Evolutionary conservation across 64 coral and sea anemone genomes (phyloP), one percentile per base, ranked within the genome.

Genomic region (Dendronephthya gigantea): DNA sequence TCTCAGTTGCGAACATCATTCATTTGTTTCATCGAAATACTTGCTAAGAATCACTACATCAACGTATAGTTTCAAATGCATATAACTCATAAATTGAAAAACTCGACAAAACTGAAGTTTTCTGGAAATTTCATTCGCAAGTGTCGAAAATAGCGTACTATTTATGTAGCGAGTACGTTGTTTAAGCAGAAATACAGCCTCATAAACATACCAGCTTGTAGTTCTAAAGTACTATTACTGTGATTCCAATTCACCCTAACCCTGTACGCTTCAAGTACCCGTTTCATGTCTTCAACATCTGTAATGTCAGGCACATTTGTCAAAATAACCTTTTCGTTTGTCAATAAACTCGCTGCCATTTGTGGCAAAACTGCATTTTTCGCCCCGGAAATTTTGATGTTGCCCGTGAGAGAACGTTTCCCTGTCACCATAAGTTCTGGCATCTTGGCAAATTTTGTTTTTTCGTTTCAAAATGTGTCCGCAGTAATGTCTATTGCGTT

Each of bases 331-430:
- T 45, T 68, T 19, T 83, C 13, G 14, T 83, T 56, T 11, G 85
- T 58, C 55, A 91, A 69, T 43, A 91, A 34, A 30, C 84, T 66
- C 38, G 90, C 90, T n/a, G 85, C 90, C 90, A 91, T 91, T 22
- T 88, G 62, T 0, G 90, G 85, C 4, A 91, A 82, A 48, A 83
- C 90, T 27, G 90, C 68, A 32, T 91, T 91, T 83, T 91, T 91
- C 27, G 90, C 84, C 27, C 90, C 90, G 8, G 90, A 87, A 70
- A 91, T 91, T 68, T 32, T 65, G 28, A 91, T 91, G 82, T 82
- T 83, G 19, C 90, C 90, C 3, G 50, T 83, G n/a, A 87, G 38
- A 35, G 32, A 25, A 48, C 7, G 7, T 16, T 84, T 50, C 3
- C 85, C 90, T 4, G 31, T 8, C 48, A 91, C 35, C n/a, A 31